These are phyloP conservation scores for Lutjanus campechanus DNA, from an alignment of 2,797 vertebrate genomes.

Conservation along the genomic window DNA sequence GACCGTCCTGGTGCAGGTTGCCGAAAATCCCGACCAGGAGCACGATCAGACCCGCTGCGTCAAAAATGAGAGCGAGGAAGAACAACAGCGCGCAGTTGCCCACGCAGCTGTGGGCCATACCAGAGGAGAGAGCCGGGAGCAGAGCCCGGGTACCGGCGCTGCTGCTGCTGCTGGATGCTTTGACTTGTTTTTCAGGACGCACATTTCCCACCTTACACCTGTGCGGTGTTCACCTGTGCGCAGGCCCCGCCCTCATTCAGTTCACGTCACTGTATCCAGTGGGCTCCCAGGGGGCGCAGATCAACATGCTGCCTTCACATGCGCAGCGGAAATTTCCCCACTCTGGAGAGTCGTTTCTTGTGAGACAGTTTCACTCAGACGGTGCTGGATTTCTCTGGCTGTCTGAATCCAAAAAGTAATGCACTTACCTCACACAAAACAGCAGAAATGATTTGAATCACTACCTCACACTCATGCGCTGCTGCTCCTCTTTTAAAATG, in stretches of 20 bases:
- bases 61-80: conserved; percentile 80
- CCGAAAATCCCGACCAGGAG: conserved; percentile 87
- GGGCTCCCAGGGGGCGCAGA: conserved; percentile 3
- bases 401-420: background rate
- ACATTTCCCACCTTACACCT: conserved; percentile 66
- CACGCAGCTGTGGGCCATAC: conserved; percentile 77
- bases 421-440: background rate
- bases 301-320: conserved; percentile 25
- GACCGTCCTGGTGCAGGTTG: conserved; percentile 75
- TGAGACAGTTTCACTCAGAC: no score
- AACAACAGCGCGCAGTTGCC: conserved; percentile 82
- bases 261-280: conserved; percentile 25
- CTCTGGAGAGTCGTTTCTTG: background rate
- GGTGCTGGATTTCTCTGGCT: background rate
- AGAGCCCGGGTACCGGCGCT: conserved; percentile 36
- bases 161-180: background rate
- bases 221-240: conserved; percentile 58
- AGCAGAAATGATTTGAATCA: background rate
- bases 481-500: no score
- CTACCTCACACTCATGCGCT: no score
- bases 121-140: conserved; percentile 11
- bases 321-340: background rate
- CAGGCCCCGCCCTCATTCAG: conserved; percentile 50
- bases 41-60: conserved; percentile 74
- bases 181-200: conserved; percentile 40